Evolutionary conservation across 2,888 invertebrate genomes (phyloP).

Genomic region (Mimumesa dahlbomi): DNA sequence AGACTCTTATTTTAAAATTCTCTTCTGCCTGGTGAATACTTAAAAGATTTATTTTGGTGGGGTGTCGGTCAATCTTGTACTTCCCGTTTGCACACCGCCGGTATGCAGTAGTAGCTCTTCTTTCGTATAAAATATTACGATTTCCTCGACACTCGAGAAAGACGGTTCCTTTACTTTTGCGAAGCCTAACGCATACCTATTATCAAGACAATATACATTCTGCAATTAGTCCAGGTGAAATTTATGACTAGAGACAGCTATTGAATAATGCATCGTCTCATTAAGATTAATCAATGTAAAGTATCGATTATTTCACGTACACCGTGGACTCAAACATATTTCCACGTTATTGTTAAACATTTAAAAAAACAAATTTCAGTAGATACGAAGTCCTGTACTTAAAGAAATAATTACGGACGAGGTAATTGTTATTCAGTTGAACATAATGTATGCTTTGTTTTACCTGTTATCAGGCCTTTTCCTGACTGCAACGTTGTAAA

Average conservation of each 20-base stretch:
- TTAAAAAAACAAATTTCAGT: no score
- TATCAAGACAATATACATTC: not conserved
- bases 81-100: slow-evolving; percentile 72
- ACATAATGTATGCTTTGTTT: not conserved
- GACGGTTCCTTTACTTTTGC: slow-evolving; percentile 77
- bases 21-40: not conserved
- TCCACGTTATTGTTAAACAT: no score
- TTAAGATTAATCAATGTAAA: no score
- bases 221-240: not conserved
- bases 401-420: slow-evolving; percentile 16
- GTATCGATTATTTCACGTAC: no score
- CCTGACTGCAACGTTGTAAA: slow-evolving; percentile 79
- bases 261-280: no score
- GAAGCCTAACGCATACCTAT: slow-evolving; percentile 78
- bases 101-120: slow-evolving; percentile 76
- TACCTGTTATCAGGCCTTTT: slow-evolving; percentile 77
- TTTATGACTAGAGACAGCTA: not conserved
- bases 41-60: slow-evolving; percentile 70
- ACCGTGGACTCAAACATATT: no score
- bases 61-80: slow-evolving; percentile 74
- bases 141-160: slow-evolving; percentile 76
- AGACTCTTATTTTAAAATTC: slow-evolving; percentile 4
- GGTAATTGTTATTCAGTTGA: not conserved
- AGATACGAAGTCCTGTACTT: slow-evolving; percentile 10
- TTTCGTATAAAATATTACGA: slow-evolving; percentile 73